A percentile compares a stretch with the other conserved stretches of the same genome.
These are phyloP conservation scores for Leptobrachium leishanense DNA, from an alignment of 2,113 vertebrate species.

Conservation along the genomic window DNA sequence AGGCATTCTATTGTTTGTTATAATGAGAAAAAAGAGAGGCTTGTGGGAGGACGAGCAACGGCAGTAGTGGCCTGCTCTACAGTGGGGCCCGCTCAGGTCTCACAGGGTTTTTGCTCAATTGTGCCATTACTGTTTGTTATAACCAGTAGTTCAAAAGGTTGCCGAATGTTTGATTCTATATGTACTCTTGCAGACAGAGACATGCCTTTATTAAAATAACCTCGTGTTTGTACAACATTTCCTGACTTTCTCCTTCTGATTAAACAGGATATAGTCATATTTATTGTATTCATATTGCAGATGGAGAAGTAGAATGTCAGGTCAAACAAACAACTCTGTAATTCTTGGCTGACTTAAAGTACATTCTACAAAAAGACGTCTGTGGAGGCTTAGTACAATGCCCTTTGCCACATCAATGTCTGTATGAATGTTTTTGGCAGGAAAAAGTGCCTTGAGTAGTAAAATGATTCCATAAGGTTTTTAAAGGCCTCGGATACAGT, in stretches of 20 bases:
- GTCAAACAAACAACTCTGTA: constrained; percentile 17
- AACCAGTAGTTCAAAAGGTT: no score
- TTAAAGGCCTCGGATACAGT: neutral
- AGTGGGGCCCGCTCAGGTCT: no score
- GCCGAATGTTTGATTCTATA: neutral
- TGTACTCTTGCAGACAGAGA: neutral
- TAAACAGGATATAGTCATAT: constrained; percentile 5
- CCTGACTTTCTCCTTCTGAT: neutral
- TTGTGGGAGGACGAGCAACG: no score
- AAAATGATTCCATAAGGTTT: neutral
- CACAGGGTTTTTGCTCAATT: no score
- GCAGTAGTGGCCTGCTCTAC: no score
- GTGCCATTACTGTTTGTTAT: no score
- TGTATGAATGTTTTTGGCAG: neutral
- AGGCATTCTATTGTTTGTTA: no score
- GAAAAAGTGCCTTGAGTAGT: neutral
- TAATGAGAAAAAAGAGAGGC: no score
- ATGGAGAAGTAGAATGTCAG: constrained; percentile 19
- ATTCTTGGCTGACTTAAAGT: constrained; percentile 15
- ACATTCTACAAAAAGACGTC: neutral
- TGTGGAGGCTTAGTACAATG: neutral
- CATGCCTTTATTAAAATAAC: neutral
- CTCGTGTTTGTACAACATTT: neutral
- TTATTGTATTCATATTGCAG: constrained; percentile 17
- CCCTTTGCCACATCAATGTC: neutral